phyloP scores from a whole-genome alignment of 1,140 invertebrate species.

The Orchesella cincta region DNA sequence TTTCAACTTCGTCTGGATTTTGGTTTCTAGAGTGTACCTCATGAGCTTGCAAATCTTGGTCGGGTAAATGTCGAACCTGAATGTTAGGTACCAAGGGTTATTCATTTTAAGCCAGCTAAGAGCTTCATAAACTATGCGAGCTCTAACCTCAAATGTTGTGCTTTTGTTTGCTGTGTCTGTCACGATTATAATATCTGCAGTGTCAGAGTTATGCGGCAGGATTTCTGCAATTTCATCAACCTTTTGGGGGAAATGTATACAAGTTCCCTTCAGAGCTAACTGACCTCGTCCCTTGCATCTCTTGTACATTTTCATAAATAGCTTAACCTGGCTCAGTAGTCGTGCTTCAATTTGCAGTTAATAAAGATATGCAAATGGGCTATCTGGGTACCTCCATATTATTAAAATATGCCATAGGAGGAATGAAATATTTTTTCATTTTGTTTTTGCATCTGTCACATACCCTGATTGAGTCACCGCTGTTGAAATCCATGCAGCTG shows the following conservation, averaged over 20 bases:
- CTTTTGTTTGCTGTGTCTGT: background rate
- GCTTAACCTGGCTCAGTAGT: slow-evolving; percentile 29
- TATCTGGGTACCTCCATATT: background rate
- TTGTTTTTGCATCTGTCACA: background rate
- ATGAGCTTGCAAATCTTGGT: background rate
- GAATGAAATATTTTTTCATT: background rate
- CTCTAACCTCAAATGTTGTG: background rate
- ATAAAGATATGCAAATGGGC: background rate
- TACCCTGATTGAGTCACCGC: background rate
- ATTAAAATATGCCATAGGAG: background rate
- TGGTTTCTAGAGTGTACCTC: background rate
- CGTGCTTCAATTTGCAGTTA: background rate
- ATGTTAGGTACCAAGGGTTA: background rate
- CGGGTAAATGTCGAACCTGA: background rate
- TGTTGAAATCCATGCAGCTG: background rate
- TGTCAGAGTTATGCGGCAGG: background rate
- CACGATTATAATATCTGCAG: slow-evolving; percentile 5
- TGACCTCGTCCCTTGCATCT: background rate
- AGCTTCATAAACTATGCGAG: background rate
- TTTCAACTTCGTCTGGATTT: background rate
- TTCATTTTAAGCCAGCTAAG: background rate
- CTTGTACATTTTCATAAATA: slow-evolving; percentile 6
- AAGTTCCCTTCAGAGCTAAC: background rate
- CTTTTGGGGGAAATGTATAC: slow-evolving; percentile 9
- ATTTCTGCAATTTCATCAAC: background rate